Evolutionary conservation across 2,797 vertebrate species (phyloP).

Genomic region (Catharus ustulatus): DNA sequence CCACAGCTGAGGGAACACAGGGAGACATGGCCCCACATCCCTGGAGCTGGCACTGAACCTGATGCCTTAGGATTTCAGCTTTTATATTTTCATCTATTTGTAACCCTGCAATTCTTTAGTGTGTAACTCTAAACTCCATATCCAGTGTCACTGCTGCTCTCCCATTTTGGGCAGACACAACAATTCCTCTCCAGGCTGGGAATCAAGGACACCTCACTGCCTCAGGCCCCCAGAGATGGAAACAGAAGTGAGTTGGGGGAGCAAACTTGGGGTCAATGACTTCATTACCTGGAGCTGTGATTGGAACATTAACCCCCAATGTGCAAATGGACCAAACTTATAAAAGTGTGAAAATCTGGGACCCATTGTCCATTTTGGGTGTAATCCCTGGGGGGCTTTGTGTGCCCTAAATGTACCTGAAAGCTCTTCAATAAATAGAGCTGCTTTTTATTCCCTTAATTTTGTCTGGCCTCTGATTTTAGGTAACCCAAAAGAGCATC

Average conservation of each 20-base stretch:
- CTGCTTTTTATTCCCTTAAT: not conserved
- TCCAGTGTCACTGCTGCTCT: not conserved
- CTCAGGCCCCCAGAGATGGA: not conserved
- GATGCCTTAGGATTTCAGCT: not conserved
- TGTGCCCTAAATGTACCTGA: not conserved
- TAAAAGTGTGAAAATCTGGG: not conserved
- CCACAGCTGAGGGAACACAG: not conserved
- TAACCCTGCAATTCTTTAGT: not conserved
- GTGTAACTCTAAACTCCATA: fast-evolving
- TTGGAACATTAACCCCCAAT: too few species aligned
- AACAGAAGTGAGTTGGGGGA: not conserved
- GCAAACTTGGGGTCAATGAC: too few species aligned
- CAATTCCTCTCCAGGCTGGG: not conserved
- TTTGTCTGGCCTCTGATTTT: not conserved
- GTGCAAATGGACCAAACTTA: not conserved
- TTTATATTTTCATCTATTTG: not conserved
- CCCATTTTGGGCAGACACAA: not conserved
- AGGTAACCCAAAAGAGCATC: not conserved
- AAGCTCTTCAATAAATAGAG: not conserved
- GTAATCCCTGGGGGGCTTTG: fast-evolving
- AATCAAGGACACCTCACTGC: not conserved
- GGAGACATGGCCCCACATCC: fast-evolving
- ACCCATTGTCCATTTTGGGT: not conserved
- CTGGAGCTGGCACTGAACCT: fast-evolving
- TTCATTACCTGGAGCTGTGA: too few species aligned